phyloP scores from a whole-genome alignment of 1,140 invertebrate genomes.

The Macrotrachela quadricornifera region DNA sequence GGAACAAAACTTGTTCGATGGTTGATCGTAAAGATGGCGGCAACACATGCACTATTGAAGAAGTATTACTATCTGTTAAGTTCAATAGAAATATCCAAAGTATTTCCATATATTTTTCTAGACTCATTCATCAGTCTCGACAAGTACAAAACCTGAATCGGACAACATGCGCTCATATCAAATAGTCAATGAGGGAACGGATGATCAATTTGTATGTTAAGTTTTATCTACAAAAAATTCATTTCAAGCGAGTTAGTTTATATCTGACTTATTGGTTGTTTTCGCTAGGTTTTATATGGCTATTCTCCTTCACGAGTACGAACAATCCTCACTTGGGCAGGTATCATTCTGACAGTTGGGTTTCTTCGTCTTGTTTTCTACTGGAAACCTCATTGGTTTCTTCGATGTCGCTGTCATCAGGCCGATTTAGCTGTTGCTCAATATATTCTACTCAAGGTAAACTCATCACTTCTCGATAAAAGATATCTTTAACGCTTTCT shows the following conservation, averaged over 20 bases:
- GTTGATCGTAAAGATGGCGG: no score
- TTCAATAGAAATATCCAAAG: no score
- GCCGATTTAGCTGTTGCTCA: constrained; percentile 49
- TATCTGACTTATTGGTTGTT: no score
- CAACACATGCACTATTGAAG: no score
- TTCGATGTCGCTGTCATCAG: constrained; percentile 46
- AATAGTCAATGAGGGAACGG: constrained; percentile 6
- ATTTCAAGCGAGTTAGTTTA: constrained; percentile 12
- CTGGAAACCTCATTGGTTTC: constrained; percentile 57
- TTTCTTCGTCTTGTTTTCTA: constrained; percentile 55
- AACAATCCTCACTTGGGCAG: constrained; percentile 38
- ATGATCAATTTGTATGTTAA: constrained; percentile 7
- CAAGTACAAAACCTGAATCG: no score
- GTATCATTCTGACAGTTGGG: constrained; percentile 45
- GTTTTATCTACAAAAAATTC: not conserved
- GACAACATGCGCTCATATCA: no score
- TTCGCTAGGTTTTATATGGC: constrained; percentile 22
- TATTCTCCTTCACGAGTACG: constrained; percentile 35
- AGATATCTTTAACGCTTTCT: constrained; percentile 38
- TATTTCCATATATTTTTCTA: no score
- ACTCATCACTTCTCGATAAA: no score
- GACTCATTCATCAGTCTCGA: no score
- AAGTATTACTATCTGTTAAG: no score
- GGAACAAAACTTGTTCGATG: no score
- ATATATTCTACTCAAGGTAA: constrained; percentile 51